Conservation (phyloP, 2,888 invertebrate genomes). For the Schizotus pectinicornis region DNA sequence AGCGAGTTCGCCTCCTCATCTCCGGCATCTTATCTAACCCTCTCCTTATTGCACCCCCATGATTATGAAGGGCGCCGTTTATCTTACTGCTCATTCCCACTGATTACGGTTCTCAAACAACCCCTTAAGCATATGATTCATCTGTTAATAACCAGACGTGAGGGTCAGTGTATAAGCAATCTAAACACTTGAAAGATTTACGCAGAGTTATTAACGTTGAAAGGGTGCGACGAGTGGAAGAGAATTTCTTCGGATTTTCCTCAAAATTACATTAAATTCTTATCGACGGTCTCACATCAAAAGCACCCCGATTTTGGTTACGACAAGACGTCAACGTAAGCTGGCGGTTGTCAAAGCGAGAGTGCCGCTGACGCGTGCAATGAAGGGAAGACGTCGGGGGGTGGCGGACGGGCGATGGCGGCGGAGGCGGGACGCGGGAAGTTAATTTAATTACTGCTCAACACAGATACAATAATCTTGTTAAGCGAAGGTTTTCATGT, state of each 20-base stretch:
- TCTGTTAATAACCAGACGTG: slow-evolving; percentile 42
- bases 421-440: slow-evolving; percentile 30
- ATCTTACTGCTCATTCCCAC: slow-evolving; percentile 37
- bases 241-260: background rate
- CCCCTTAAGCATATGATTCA: slow-evolving; percentile 47
- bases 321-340: slow-evolving; percentile 38
- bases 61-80: slow-evolving; percentile 37
- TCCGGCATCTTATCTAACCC: slow-evolving; percentile 43
- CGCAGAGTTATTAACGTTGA: no score
- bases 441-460: slow-evolving; percentile 51
- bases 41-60: slow-evolving; percentile 25
- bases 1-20: slow-evolving; percentile 21
- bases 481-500: slow-evolving; percentile 38
- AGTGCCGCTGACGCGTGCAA: slow-evolving; percentile 51
- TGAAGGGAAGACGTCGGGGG: slow-evolving; percentile 48
- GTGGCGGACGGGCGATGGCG: slow-evolving; percentile 12
- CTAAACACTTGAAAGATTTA: slow-evolving; percentile 30
- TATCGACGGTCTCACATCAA: slow-evolving; percentile 20
- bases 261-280: background rate
- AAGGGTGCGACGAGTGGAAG: background rate
- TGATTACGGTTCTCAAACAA: slow-evolving; percentile 36
- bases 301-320: slow-evolving; percentile 24
- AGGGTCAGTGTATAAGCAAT: slow-evolving; percentile 27
- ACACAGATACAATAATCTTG: slow-evolving; percentile 52
- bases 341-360: slow-evolving; percentile 42